A percentile compares a stretch with the other conserved stretches of the same genome.
phyloP scores from a whole-genome alignment of 2,797 vertebrate species.

The Muraenolepis orangiensis region DNA sequence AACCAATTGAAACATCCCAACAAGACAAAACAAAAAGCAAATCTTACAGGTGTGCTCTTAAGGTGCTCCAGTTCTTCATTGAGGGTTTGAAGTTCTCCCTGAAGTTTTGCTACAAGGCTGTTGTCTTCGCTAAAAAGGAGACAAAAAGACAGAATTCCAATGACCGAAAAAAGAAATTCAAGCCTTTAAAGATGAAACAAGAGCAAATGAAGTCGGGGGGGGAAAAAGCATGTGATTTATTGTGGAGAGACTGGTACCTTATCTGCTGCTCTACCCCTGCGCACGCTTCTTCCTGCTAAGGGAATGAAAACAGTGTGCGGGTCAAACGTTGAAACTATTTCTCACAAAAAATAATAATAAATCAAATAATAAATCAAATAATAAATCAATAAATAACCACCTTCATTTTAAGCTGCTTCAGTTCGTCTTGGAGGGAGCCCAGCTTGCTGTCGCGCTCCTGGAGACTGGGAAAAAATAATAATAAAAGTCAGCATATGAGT shows the following conservation, averaged over 20 bases:
- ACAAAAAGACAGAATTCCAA: background rate
- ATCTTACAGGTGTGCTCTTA: constrained; percentile 47
- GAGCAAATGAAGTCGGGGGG: background rate
- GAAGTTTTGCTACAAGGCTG: constrained; percentile 51
- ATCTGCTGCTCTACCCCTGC: constrained; percentile 47
- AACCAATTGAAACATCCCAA: background rate
- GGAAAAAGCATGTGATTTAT: background rate
- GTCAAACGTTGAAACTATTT: constrained; percentile 22
- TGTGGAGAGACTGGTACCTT: background rate
- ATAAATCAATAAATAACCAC: constrained; percentile 46
- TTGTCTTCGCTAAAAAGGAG: constrained; percentile 50
- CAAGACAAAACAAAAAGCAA: background rate
- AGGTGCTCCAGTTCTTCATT: constrained; percentile 62
- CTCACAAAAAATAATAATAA: background rate
- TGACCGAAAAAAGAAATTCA: background rate
- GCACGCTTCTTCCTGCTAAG: constrained; percentile 45
- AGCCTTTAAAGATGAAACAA: background rate
- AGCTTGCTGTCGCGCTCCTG: constrained; percentile 61
- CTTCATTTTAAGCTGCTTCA: constrained; percentile 59
- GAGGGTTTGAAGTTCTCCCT: constrained; percentile 63
- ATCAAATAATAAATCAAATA: background rate
- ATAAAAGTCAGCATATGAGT: background rate
- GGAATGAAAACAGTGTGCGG: background rate
- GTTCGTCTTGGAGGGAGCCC: constrained; percentile 51
- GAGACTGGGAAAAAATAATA: constrained; percentile 41